Evolutionary conservation across 2,888 invertebrate genomes (phyloP), one percentile per base, ranked within the genome.

Genomic region (Eupithecia tripunctaria): DNA sequence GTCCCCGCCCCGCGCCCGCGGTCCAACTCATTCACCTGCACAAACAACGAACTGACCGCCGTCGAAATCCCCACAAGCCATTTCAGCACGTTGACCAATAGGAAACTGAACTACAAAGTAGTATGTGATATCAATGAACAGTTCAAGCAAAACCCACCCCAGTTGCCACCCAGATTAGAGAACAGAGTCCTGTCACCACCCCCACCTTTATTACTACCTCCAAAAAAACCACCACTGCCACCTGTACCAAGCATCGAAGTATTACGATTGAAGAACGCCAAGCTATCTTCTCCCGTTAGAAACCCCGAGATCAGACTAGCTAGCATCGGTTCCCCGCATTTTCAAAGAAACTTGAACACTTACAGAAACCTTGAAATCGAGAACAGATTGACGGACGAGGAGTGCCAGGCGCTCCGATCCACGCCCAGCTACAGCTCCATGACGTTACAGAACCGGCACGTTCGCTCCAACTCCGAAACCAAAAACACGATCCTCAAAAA

Each of bases 151-250:
- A 87, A 82, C 41, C 95, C 95, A 10, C 95, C 95, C 67, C 89
- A 95, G 72, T 86, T 96, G 67, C 96, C 96, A 18, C 94, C 95
- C 15, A 85, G 94, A 84, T 80, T 89, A 81, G 92, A 93, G 73
- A 88, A 89, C 81, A 88, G 88, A 80, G 87, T 85, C 1, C 78
- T 94, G 2, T 87, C 93, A 18, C 94, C 93, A 47, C 93, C 96
- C 0, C 94, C 95, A 1, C 95, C 95, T 63, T 80, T 96, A 56
- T 87, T 95, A 68, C 82, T 96, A 81, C 96, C 96, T 36, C 96
- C 96, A 14, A 96, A 96, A 84, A 97, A 97, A 88, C 97, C 97
- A 51, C 96, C 97, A 38, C 86, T 97, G 82, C 97, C 97, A 74
- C 96, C 97, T 27, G 95, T 96, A 62, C 96, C 96, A 10, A 96